A percentile compares a stretch with the other conserved stretches of the same genome.
These are phyloP conservation scores for Megastigmus dorsalis DNA, from an alignment of 2,888 invertebrate species.

Conservation along the genomic window DNA sequence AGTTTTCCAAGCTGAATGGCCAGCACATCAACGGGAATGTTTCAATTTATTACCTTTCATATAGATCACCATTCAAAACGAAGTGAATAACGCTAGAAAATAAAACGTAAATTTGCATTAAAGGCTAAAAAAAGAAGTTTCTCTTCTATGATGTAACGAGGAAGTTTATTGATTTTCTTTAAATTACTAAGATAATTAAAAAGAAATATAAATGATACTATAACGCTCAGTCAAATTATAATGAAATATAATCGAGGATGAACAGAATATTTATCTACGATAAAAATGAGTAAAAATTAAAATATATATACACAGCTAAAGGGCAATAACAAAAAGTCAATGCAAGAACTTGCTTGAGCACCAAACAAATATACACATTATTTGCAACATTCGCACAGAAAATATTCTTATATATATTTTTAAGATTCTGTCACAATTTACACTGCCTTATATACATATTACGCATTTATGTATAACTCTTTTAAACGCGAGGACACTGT, in stretches of 20 bases:
- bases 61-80: no score
- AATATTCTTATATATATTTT: slow-evolving; percentile 71
- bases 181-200: slow-evolving; percentile 35
- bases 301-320: slow-evolving; percentile 20
- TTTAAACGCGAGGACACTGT: slow-evolving; percentile 47
- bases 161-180: slow-evolving; percentile 36
- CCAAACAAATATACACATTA: slow-evolving; percentile 45
- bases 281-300: slow-evolving; percentile 35
- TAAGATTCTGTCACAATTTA: slow-evolving; percentile 65
- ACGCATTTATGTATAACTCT: slow-evolving; percentile 56
- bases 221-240: slow-evolving; percentile 45
- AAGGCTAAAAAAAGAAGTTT: slow-evolving; percentile 14
- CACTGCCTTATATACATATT: slow-evolving; percentile 66
- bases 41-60: no score
- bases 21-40: no score
- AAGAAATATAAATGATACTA: slow-evolving; percentile 25
- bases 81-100: no score
- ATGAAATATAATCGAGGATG: slow-evolving; percentile 27
- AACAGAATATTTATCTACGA: slow-evolving; percentile 7
- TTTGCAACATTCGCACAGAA: slow-evolving; percentile 64
- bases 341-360: slow-evolving; percentile 29
- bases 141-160: slow-evolving; percentile 12
- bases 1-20: no score
- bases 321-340: slow-evolving; percentile 24
- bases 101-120: neutral